Evolutionary conservation across 2,113 vertebrate species (phyloP).

Genomic region (Poecilia latipinna): DNA sequence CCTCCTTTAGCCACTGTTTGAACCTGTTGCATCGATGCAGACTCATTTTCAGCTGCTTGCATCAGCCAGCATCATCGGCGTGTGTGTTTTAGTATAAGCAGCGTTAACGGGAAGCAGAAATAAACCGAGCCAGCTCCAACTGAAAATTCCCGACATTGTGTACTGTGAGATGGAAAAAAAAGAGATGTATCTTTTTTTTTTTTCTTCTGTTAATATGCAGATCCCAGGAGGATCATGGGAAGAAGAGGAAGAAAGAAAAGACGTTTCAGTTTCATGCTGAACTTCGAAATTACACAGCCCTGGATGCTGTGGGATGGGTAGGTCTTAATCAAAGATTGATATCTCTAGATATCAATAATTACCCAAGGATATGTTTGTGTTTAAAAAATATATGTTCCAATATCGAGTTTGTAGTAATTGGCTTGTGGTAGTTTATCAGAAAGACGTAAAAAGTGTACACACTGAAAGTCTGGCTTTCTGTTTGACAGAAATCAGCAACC

Average conservation of each 20-base stretch:
- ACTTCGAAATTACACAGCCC: constrained; percentile 75
- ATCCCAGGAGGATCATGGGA: constrained; percentile 71
- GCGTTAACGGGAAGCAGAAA: constrained; percentile 6
- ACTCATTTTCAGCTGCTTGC: constrained; percentile 56
- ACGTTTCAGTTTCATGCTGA: constrained; percentile 71
- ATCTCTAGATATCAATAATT: neutral
- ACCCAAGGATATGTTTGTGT: neutral
- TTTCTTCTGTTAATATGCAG: constrained; percentile 48
- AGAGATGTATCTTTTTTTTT: neutral
- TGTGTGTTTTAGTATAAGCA: neutral
- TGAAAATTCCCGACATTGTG: neutral
- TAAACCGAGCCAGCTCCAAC: neutral
- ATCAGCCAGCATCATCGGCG: constrained; percentile 46
- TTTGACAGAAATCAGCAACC: neutral
- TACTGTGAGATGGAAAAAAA: neutral
- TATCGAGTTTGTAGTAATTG: neutral
- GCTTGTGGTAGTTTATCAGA: neutral
- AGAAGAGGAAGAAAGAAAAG: constrained; percentile 64
- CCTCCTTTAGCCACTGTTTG: constrained; percentile 24
- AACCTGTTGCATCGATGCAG: constrained; percentile 5
- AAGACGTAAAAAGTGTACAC: neutral
- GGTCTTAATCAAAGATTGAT: constrained; percentile 7
- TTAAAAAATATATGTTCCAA: neutral
- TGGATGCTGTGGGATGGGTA: constrained; percentile 85
- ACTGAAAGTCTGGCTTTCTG: neutral